Base-by-base conservation (phyloP, 2,113 vertebrate species). In the Eclectus roratus region DNA sequence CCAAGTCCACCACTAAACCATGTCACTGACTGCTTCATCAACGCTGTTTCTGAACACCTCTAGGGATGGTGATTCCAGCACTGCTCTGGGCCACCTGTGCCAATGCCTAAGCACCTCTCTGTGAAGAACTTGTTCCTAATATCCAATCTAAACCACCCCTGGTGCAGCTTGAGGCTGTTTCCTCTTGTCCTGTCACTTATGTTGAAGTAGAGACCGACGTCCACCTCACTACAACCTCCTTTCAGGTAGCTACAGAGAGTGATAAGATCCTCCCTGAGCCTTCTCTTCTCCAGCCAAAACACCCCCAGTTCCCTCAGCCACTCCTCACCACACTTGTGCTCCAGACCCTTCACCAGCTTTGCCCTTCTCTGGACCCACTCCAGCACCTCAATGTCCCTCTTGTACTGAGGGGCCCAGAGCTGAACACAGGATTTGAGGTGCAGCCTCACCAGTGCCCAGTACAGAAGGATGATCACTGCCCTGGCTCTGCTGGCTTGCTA, bases 121-220 rank as follows among this genome's bases (percentile, higher is more conserved):
- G 27, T 3, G 20, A 18, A 27, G 25, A 39, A 2, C 27, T 33
- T 44, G 31, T 18, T 6, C 28, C 28, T 25, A 6, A 31, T 6
- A 2, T 0, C 52, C 44, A 13, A 1, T 24, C 70, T 28, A 2
- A 20, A 17, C 23, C 10, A 61, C 19, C n/a, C n/a, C 79, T 24
- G 47, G 11, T n/a, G 5, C 35, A 11, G 29, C 41, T 6, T 4
- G 47, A 2, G 25, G 16, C 29, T 21, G 0, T 18, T 25, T 10
- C 49, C 49, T 23, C 17, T 10, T 19, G 2, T 11, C 19, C 53
- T 47, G 53, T 9, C 46, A 2, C 39, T 31, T 56, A 20, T 33
- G 53, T 20, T 18, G 31, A 33, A 55, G 18, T n/a, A 21, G 31
- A 56, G 31, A 13, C 55, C 55, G 1, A 6, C 2, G 8, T 3